Evolutionary conservation across 1,140 invertebrate genomes (phyloP).

Genomic region (Hypothenemus hampei): DNA sequence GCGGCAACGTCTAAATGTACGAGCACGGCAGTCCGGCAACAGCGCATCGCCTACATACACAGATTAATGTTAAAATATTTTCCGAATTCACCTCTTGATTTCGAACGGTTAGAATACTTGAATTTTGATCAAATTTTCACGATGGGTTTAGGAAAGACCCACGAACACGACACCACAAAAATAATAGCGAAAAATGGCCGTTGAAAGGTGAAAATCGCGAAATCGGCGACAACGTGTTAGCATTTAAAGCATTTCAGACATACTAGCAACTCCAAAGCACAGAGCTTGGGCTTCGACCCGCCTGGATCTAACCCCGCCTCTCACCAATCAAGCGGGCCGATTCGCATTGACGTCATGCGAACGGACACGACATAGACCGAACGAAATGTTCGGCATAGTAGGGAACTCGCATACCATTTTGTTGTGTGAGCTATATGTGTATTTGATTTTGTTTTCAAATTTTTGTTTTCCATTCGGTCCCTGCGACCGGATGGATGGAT

Average conservation of each 20-base stretch:
- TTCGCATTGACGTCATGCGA: slow-evolving; percentile 41
- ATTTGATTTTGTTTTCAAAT: slow-evolving; percentile 30
- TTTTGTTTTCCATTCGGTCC: slow-evolving; percentile 29
- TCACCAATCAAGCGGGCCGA: slow-evolving; percentile 35
- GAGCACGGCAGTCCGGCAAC: slow-evolving; percentile 33
- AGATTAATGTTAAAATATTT: slow-evolving; percentile 44
- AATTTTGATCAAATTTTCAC: slow-evolving; percentile 36
- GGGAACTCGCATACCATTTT: slow-evolving; percentile 43
- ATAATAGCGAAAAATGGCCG: slow-evolving; percentile 19
- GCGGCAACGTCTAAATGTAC: slow-evolving; percentile 33
- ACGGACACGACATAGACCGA: slow-evolving; percentile 30
- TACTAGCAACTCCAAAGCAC: slow-evolving; percentile 31
- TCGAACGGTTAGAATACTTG: slow-evolving; percentile 23
- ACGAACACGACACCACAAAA: slow-evolving; percentile 28
- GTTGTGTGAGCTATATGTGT: slow-evolving; percentile 36
- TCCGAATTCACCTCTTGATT: slow-evolving; percentile 31
- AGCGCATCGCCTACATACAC: slow-evolving; percentile 43
- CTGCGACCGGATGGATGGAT: background rate
- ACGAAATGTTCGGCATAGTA: slow-evolving; percentile 17
- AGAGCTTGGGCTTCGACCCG: slow-evolving; percentile 35
- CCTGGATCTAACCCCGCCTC: slow-evolving; percentile 41
- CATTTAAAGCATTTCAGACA: slow-evolving; percentile 33
- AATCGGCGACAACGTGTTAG: slow-evolving; percentile 31
- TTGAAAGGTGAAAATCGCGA: slow-evolving; percentile 27
- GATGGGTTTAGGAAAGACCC: slow-evolving; percentile 4